Evolutionary conservation across 2,113 vertebrate species (phyloP).

Genomic region (Platanista minor): DNA sequence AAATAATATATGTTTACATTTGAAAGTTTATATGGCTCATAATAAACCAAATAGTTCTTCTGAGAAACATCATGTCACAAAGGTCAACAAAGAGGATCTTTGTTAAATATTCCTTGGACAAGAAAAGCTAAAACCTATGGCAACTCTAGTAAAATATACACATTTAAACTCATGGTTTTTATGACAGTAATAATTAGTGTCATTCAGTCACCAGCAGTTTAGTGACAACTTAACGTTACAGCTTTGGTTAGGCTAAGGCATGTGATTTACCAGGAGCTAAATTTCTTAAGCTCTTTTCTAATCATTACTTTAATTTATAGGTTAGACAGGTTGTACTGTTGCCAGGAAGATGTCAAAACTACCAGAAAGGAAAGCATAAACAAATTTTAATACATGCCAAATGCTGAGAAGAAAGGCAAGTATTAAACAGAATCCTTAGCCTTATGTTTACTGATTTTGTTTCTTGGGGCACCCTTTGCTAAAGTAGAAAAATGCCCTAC

Average conservation of each 20-base stretch:
- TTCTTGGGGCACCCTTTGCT: not conserved
- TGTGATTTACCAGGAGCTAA: not conserved
- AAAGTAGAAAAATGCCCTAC: not conserved
- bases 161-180: not conserved
- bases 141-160: not conserved
- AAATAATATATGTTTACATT: not conserved
- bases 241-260: not conserved
- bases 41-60: not conserved
- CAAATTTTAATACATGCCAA: not conserved
- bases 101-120: constrained; percentile 1
- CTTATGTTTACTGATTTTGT: constrained; percentile 3
- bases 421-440: constrained; percentile 7
- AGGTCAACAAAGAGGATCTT: not conserved
- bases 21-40: not conserved
- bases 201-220: constrained; percentile 3
- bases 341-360: not conserved
- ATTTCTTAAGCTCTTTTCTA: constrained; percentile 6
- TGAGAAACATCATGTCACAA: constrained; percentile 3
- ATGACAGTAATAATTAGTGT: not conserved
- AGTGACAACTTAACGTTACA: not conserved
- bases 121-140: constrained; percentile 25
- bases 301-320: not conserved
- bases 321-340: not conserved
- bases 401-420: not conserved
- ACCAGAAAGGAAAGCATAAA: constrained; percentile 39